Percentiles rank a stretch among this genome's conserved stretches.
These are phyloP conservation scores for Microctonus aethiopoides DNA, from an alignment of 2,888 invertebrate species.

Conservation along the genomic window DNA sequence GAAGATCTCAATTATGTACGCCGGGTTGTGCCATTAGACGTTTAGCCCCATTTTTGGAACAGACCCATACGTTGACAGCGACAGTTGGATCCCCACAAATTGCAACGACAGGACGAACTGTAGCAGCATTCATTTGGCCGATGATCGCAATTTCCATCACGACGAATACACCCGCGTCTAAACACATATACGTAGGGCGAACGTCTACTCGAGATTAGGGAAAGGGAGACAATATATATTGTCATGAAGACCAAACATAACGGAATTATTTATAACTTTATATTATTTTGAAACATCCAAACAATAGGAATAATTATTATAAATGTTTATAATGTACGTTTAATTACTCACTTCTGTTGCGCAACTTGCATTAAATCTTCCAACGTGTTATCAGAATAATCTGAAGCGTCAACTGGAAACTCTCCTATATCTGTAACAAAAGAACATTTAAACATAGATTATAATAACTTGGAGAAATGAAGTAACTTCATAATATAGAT, in stretches of 20 bases:
- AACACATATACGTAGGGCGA: conserved; percentile 86
- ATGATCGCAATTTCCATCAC: conserved; percentile 87
- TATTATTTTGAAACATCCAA: background rate
- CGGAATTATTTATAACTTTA: background rate
- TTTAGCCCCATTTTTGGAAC: conserved; percentile 87
- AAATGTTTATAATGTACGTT: conserved; percentile 7
- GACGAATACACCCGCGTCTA: conserved; percentile 84
- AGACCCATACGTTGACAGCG: conserved; percentile 88
- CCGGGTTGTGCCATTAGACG: conserved; percentile 50
- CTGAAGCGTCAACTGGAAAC: conserved; percentile 57
- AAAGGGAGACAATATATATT: conserved; percentile 53
- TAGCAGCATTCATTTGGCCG: conserved; percentile 87
- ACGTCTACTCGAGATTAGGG: conserved; percentile 74
- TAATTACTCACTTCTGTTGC: conserved; percentile 74
- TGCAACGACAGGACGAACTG: conserved; percentile 87
- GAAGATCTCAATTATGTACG: conserved; percentile 3
- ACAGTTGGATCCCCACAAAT: conserved; percentile 90
- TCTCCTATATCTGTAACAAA: conserved; percentile 54
- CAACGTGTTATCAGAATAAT: conserved; percentile 76
- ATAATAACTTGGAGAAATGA: too few species aligned
- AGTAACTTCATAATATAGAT: too few species aligned
- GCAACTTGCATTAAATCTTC: conserved; percentile 76
- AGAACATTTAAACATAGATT: too few species aligned
- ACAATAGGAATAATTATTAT: background rate
- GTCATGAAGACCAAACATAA: conserved; percentile 44